These are phyloP conservation scores for Gallinago solitaria DNA, from an alignment of 2,797 vertebrate species.

Conservation along the genomic window DNA sequence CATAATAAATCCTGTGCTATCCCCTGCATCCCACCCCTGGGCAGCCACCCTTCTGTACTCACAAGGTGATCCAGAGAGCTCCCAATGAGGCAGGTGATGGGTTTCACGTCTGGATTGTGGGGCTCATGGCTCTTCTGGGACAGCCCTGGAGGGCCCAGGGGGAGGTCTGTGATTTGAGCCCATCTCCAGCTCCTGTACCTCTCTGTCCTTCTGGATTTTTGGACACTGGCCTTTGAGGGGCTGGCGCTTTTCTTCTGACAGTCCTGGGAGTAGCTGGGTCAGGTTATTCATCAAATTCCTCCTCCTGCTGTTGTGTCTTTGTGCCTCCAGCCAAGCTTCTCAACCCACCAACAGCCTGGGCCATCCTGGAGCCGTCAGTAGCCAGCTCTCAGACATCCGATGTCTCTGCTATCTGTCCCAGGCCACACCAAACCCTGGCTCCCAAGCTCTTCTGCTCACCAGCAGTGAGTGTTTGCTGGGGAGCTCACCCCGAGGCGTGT, in stretches of 20 bases:
- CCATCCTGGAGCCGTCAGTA: background rate
- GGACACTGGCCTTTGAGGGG: background rate
- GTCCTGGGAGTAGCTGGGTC: background rate
- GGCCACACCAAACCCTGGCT: background rate
- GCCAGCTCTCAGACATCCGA: too few relatives aligned
- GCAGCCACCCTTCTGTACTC: background rate
- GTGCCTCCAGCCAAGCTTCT: background rate
- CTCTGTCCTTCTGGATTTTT: background rate
- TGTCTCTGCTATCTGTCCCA: background rate
- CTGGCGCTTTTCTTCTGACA: background rate
- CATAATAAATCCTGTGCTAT: background rate
- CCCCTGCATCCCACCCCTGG: background rate
- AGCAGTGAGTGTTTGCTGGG: too few relatives aligned
- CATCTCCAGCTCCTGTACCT: background rate
- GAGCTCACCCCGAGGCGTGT: accelerated
- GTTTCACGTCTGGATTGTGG: background rate
- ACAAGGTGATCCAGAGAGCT: background rate
- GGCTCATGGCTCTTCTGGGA: background rate
- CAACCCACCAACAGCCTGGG: background rate
- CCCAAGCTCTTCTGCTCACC: background rate
- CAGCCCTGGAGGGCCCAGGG: too few relatives aligned
- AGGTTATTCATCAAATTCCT: background rate
- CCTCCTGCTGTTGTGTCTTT: background rate
- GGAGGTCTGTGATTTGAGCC: background rate
- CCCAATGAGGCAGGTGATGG: background rate